Percentiles rank a stretch among this genome's conserved stretches.
Evolutionary conservation across 2,888 invertebrate genomes (phyloP).

Genomic region (Piscicola geometra): DNA sequence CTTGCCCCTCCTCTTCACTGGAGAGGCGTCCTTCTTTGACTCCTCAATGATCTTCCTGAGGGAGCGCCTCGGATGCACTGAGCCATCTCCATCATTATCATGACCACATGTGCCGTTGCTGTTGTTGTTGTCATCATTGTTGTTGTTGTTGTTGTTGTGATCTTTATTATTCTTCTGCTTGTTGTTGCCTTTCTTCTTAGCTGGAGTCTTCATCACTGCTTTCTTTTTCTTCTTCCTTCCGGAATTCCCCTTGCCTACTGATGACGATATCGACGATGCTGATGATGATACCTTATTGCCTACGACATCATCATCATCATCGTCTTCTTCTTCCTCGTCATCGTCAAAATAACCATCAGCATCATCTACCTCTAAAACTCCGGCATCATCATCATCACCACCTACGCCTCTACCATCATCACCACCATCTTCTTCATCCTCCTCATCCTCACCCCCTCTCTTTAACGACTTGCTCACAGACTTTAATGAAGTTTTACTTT

Average conservation of each 20-base stretch:
- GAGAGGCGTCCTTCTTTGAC: conserved; percentile 29
- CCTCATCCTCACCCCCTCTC: conserved; percentile 37
- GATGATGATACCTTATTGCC: conserved; percentile 4
- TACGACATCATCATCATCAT: conserved; percentile 12
- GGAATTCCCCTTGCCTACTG: not conserved
- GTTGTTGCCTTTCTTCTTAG: not conserved
- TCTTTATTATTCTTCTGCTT: not conserved
- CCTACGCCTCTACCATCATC: not conserved
- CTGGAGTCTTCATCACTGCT: not conserved
- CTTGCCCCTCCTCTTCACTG: not conserved
- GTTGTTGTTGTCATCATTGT: not conserved
- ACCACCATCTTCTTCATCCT: conserved; percentile 39
- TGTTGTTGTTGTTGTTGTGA: not conserved
- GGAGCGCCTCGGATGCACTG: conserved; percentile 29
- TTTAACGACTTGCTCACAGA: no score
- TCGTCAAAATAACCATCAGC: no score
- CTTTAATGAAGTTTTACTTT: not conserved
- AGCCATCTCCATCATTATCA: not conserved
- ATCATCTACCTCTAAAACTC: not conserved
- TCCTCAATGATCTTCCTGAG: conserved; percentile 35
- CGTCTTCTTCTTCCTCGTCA: conserved; percentile 12
- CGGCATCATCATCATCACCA: not conserved
- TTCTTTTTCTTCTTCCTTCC: not conserved
- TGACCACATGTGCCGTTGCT: no score
- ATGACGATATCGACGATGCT: conserved; percentile 2